Conservation (phyloP, 2,888 invertebrate genomes). For the Drosophila hamatofila region DNA sequence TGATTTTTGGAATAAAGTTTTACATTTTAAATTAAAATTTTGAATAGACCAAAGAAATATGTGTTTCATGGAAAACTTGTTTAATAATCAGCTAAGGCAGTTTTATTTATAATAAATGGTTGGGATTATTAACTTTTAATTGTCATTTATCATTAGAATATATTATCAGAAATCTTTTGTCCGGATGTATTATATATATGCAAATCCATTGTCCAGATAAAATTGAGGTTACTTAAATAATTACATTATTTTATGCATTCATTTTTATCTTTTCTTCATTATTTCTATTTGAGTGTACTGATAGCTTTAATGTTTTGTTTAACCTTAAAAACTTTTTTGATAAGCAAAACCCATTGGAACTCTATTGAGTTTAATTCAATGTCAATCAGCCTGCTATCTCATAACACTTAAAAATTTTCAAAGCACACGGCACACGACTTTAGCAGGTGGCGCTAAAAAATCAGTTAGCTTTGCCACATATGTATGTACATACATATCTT, state of each 20-base stretch:
- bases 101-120: neutral
- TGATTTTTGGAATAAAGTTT: slow-evolving; percentile 67
- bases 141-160: neutral
- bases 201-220: neutral
- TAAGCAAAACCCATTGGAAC: neutral
- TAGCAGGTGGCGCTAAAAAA: slow-evolving; percentile 10
- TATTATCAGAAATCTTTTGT: neutral
- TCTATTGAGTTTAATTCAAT: neutral
- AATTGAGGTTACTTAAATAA: neutral
- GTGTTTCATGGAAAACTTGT: no score
- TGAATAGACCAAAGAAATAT: no score
- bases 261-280: neutral
- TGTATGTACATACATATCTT: no score
- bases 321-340: neutral
- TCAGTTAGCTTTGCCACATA: neutral
- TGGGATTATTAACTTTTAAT: neutral
- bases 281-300: neutral
- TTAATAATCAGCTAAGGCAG: no score
- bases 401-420: neutral
- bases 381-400: neutral
- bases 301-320: no score
- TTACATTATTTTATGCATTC: neutral
- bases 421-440: neutral
- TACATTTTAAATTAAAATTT: no score
- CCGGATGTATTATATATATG: neutral